A percentile compares a stretch with the other conserved stretches of the same genome.
phyloP scores from a whole-genome alignment of 1,140 invertebrate species.

The Saccostrea echinata region DNA sequence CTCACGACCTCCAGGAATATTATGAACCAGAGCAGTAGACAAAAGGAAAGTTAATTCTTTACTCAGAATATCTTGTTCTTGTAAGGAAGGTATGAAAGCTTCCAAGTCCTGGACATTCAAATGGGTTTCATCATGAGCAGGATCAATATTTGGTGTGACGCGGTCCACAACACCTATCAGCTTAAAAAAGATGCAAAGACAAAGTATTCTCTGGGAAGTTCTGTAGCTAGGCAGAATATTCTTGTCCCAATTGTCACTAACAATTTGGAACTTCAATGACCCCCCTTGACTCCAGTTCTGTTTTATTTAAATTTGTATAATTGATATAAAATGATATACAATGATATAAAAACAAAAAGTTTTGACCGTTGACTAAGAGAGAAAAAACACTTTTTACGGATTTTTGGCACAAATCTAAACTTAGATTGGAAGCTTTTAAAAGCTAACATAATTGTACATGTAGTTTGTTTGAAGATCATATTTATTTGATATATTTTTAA shows the following conservation, averaged over 20 bases:
- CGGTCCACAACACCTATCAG: conserved; percentile 7
- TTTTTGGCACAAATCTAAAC: too few relatives aligned
- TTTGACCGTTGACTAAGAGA: too few relatives aligned
- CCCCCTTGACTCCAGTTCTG: neutral
- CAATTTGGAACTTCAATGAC: neutral
- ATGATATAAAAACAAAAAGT: too few relatives aligned
- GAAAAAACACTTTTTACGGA: too few relatives aligned
- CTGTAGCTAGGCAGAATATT: neutral
- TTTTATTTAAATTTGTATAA: conserved; percentile 8
- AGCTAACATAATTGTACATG: too few relatives aligned
- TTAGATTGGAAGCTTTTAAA: too few relatives aligned
- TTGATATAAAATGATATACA: too few relatives aligned
- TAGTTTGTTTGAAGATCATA: too few relatives aligned
- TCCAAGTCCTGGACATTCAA: neutral
- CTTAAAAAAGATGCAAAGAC: conserved; percentile 16
- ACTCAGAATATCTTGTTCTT: neutral
- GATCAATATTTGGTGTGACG: neutral
- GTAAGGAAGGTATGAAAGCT: neutral
- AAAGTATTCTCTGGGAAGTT: neutral
- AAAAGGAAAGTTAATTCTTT: conserved; percentile 18
- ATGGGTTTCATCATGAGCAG: neutral
- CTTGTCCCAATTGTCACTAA: conserved; percentile 28
- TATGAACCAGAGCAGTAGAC: neutral
- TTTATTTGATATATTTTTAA: too few relatives aligned
- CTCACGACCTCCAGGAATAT: too few relatives aligned